Percentiles rank a stretch among this genome's conserved stretches.
phyloP scores from a whole-genome alignment of 1,140 invertebrate genomes.

The Matsumurasca onukii region DNA sequence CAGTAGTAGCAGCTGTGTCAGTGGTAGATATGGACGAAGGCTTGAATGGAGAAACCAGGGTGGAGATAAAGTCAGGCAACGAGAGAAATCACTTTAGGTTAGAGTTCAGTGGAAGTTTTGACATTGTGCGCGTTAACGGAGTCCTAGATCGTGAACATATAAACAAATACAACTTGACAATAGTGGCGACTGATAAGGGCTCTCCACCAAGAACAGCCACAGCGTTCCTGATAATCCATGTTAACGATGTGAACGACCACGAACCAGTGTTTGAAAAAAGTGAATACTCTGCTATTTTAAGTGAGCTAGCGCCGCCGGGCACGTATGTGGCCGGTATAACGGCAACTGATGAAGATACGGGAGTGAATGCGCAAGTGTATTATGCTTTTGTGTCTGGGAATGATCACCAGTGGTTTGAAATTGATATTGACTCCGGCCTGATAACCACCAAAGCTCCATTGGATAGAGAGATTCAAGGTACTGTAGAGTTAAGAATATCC shows the following conservation, averaged over 20 bases:
- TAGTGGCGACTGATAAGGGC: conserved; percentile 88
- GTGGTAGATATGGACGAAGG: conserved; percentile 91
- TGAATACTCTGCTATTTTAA: conserved; percentile 84
- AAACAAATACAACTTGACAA: conserved; percentile 87
- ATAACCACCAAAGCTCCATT: conserved; percentile 80
- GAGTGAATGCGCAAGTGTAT: conserved; percentile 84
- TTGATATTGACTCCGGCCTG: conserved; percentile 78
- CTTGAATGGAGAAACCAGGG: conserved; percentile 81
- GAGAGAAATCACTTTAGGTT: conserved; percentile 87
- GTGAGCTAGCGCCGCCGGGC: conserved; percentile 82
- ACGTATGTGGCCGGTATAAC: conserved; percentile 86
- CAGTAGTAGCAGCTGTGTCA: conserved; percentile 90
- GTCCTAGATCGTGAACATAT: conserved; percentile 90
- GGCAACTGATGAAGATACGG: conserved; percentile 88
- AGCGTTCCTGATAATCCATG: conserved; percentile 84
- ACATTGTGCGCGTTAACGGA: conserved; percentile 90
- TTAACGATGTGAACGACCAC: conserved; percentile 95
- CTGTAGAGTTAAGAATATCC: conserved; percentile 78
- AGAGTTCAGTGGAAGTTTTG: conserved; percentile 79
- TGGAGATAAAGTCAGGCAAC: conserved; percentile 85
- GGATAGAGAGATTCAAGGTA: conserved; percentile 84
- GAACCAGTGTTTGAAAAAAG: conserved; percentile 93
- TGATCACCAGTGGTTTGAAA: conserved; percentile 82
- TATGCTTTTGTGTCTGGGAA: conserved; percentile 87
- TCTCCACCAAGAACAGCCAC: conserved; percentile 79